These are phyloP conservation scores for Dreissena rostriformis DNA, from an alignment of 1,140 invertebrate species.

Conservation along the genomic window DNA sequence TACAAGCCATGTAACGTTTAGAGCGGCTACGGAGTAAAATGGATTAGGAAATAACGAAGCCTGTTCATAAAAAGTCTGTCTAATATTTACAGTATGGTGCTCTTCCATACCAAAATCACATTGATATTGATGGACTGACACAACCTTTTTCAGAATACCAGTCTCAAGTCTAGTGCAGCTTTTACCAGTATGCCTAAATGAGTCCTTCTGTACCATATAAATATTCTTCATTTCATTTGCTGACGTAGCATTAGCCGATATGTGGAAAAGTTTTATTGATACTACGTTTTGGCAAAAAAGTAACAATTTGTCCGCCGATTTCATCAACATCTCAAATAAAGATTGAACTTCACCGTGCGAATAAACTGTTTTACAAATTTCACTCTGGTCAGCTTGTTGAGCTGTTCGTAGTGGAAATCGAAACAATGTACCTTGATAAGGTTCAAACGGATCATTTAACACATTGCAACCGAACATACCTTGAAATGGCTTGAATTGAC, in stretches of 20 bases:
- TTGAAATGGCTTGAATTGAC: conserved; percentile 62
- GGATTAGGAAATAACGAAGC: no score
- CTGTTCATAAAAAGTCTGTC: no score
- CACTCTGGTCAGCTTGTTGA: conserved; percentile 68
- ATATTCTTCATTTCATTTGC: no score
- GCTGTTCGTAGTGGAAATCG: conserved; percentile 74
- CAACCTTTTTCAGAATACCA: no score
- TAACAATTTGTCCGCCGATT: conserved; percentile 70
- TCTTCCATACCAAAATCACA: no score
- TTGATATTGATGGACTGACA: no score
- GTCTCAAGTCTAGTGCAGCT: no score
- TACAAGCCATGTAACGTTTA: no score
- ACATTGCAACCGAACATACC: conserved; percentile 70
- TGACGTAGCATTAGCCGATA: conserved; percentile 16
- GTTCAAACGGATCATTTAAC: background rate
- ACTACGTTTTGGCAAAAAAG: conserved; percentile 78
- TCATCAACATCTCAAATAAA: conserved; percentile 70
- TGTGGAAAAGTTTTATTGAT: conserved; percentile 64
- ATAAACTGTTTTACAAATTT: conserved; percentile 70
- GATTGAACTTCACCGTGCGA: conserved; percentile 65
- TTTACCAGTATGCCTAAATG: no score
- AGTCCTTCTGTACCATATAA: no score
- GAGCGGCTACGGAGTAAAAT: no score
- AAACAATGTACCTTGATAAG: conserved; percentile 72
- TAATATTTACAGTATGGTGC: no score